Percentiles rank a stretch among this genome's conserved stretches.
These are phyloP conservation scores for Neodon shergylaensis DNA, from an alignment of 2,113 vertebrate genomes.

Conservation along the genomic window DNA sequence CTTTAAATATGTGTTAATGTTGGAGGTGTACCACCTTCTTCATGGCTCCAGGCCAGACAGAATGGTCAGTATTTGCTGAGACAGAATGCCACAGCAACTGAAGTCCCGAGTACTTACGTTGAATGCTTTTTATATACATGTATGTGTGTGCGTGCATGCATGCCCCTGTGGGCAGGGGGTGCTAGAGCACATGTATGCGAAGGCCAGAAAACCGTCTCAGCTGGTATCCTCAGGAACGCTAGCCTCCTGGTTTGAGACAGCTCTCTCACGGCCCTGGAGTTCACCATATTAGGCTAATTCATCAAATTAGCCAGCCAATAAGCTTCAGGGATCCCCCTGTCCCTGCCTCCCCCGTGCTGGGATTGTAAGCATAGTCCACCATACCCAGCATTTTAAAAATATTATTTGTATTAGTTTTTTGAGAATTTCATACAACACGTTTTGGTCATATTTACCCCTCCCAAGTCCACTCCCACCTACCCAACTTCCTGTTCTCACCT, in stretches of 20 bases:
- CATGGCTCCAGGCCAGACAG: background rate
- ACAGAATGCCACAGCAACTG: background rate
- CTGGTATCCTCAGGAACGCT: background rate
- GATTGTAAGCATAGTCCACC: background rate
- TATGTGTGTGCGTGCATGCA: background rate
- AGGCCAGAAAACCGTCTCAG: background rate
- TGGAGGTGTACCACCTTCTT: background rate
- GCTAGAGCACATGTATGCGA: background rate
- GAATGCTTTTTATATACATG: background rate
- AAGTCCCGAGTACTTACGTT: background rate
- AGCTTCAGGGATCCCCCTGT: background rate
- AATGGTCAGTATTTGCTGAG: background rate
- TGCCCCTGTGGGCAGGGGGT: background rate
- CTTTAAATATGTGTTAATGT: background rate
- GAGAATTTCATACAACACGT: background rate
- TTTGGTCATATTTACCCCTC: background rate
- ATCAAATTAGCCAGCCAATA: background rate
- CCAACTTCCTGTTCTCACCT: background rate
- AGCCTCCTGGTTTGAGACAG: background rate
- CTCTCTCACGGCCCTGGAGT: background rate
- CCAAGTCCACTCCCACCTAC: background rate
- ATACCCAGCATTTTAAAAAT: background rate
- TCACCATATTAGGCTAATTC: background rate
- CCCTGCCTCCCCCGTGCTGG: too few species aligned
- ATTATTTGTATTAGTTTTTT: background rate